A percentile compares a stretch with the other conserved stretches of the same genome.
Evolutionary conservation across 2,888 invertebrate species (phyloP).

Genomic region (Cephus pulcher): DNA sequence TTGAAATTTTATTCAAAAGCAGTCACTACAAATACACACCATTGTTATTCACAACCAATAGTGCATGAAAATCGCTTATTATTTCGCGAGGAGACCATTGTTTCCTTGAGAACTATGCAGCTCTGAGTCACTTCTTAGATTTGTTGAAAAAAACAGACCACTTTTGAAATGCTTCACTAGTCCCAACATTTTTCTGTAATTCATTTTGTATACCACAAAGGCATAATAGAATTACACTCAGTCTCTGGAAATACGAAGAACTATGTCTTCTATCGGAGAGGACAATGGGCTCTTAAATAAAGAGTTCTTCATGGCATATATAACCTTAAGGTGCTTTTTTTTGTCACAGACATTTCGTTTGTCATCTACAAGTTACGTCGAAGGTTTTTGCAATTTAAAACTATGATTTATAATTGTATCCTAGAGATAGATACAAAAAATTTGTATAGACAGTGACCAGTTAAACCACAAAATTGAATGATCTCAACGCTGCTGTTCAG

Average conservation of each 20-base stretch:
- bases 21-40: slow-evolving; percentile 19
- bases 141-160: not conserved
- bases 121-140: not conserved
- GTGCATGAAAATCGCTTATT: slow-evolving; percentile 28
- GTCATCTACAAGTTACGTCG: not conserved
- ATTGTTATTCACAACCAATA: slow-evolving; percentile 22
- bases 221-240: not conserved
- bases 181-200: not conserved
- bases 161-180: slow-evolving; percentile 13
- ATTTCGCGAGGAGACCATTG: slow-evolving; percentile 18
- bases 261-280: not conserved
- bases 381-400: no score
- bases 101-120: not conserved
- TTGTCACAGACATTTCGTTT: not conserved
- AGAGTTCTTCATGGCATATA: not conserved
- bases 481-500: no score
- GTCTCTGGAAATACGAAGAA: not conserved
- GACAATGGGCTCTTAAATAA: not conserved
- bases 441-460: no score
- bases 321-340: not conserved
- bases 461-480: no score
- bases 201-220: not conserved
- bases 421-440: no score
- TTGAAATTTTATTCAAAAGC: not conserved
- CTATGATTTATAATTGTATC: no score